Percentiles rank a stretch among this genome's conserved stretches.
phyloP scores from a whole-genome alignment of 2,113 vertebrate genomes.

The Pterocles burchelli region DNA sequence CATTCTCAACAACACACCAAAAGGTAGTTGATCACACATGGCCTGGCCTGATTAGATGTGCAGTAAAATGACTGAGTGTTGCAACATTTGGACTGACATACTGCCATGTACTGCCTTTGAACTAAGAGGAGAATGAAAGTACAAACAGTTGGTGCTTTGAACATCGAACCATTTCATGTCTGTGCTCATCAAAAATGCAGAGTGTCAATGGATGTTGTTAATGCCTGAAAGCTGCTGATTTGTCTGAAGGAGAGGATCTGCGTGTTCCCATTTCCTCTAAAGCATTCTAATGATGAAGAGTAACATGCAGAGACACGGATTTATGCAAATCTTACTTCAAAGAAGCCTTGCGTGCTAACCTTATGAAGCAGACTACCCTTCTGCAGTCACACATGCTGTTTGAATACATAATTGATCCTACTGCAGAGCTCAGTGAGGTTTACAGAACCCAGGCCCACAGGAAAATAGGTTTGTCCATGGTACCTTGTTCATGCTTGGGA shows the following conservation, averaged over 20 bases:
- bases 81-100: constrained; percentile 69
- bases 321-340: constrained; percentile 47
- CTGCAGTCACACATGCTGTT: constrained; percentile 1
- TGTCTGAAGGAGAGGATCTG: constrained; percentile 63
- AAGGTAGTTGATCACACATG: background rate
- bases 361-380: constrained; percentile 5
- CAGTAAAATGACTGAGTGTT: constrained; percentile 69
- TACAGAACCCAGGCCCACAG: constrained; percentile 57
- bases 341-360: constrained; percentile 12
- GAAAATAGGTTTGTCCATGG: constrained; percentile 38
- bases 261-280: constrained; percentile 63
- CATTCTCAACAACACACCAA: background rate
- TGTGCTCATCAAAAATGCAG: constrained; percentile 61
- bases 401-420: constrained; percentile 1
- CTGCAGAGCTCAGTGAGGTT: constrained; percentile 53
- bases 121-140: constrained; percentile 54
- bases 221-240: constrained; percentile 66
- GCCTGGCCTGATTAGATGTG: constrained; percentile 31
- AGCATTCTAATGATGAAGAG: constrained; percentile 64
- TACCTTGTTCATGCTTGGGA: constrained; percentile 31
- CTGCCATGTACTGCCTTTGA: constrained; percentile 62
- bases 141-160: constrained; percentile 65
- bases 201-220: constrained; percentile 56
- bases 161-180: constrained; percentile 68
- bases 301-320: constrained; percentile 47